These are phyloP conservation scores for Whitmania pigra DNA, from an alignment of 1,140 invertebrate species.

Conservation along the genomic window DNA sequence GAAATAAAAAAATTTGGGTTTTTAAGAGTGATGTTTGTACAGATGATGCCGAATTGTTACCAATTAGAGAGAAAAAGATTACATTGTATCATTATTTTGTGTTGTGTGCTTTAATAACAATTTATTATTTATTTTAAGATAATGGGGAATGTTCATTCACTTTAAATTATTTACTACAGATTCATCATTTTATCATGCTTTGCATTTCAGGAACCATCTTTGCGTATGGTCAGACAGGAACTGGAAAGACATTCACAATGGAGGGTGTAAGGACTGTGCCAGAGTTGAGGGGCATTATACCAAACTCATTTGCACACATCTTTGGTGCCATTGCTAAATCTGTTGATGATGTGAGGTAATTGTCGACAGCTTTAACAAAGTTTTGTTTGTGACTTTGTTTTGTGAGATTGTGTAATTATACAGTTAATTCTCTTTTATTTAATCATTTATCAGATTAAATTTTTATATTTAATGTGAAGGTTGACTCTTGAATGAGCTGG, in stretches of 20 bases:
- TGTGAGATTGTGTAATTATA: neutral
- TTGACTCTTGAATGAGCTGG: no score
- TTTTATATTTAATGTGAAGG: no score
- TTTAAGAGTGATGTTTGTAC: neutral
- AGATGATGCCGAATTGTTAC: no score
- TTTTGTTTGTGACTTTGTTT: neutral
- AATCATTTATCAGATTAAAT: no score
- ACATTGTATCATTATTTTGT: no score
- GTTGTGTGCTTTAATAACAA: no score
- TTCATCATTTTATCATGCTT: no score
- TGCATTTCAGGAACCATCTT: slow-evolving; percentile 66
- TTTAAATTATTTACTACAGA: no score
- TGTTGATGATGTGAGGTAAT: slow-evolving; percentile 64
- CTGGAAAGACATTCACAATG: slow-evolving; percentile 97
- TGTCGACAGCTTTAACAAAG: slow-evolving; percentile 32
- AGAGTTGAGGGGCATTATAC: slow-evolving; percentile 46
- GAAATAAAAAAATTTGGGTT: neutral
- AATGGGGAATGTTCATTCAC: no score
- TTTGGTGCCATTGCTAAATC: slow-evolving; percentile 52
- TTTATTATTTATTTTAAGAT: no score
- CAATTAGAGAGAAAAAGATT: no score
- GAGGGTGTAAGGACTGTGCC: slow-evolving; percentile 60
- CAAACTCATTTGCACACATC: slow-evolving; percentile 48
- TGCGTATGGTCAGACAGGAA: slow-evolving; percentile 95
- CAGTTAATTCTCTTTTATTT: no score